Evolutionary conservation across 2,888 invertebrate species (phyloP), one percentile per base, ranked within the genome.

Genomic region (Malthinus flaveolus): DNA sequence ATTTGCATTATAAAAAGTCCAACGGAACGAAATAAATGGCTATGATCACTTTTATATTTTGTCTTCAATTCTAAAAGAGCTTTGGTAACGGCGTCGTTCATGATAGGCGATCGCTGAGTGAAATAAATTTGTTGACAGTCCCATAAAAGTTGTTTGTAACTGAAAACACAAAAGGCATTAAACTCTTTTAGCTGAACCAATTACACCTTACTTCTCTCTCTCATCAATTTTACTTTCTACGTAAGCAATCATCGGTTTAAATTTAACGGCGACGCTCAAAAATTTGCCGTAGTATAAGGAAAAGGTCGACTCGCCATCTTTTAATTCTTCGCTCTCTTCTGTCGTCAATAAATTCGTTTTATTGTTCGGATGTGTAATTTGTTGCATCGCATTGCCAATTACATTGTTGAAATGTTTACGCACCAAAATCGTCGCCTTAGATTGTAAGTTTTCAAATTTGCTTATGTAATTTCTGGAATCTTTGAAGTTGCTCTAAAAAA

Each of bases 211-310:
- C 85, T 93, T 93, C 35, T 86, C 81, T 73, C 87, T 87, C 59
- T 82, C 85, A 49, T 87, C 86, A 0, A 88, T 82, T 51, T 95
- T 84, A 1, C 84, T 81, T 77, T 97, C 97, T 23, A 97, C 83
- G 69, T 95, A 87, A 60, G 87, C 85, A 39, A 96, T 88, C 7
- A 97, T 84, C 57, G 87, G 84, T 69, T 87, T 90, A 1, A 96
- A 84, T 74, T 93, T 91, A 0, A 90, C 88, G 0, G 97, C 89
- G n/a, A 93, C 90, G 0, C 93, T 90, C 75, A 96, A 93, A 76
- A 97, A 98, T 79, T 95, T 94, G 0, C 97, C 97, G 73, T 97
- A 98, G 73, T 94, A 97, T 33, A 86, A 86, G 45, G 90, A 95
- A 81, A 87, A 91, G 32, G 90, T 87, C 0, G 89, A 86, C 68